These are phyloP conservation scores for Rhodophaea formosa DNA, from an alignment of 2,888 invertebrate species.

Conservation along the genomic window DNA sequence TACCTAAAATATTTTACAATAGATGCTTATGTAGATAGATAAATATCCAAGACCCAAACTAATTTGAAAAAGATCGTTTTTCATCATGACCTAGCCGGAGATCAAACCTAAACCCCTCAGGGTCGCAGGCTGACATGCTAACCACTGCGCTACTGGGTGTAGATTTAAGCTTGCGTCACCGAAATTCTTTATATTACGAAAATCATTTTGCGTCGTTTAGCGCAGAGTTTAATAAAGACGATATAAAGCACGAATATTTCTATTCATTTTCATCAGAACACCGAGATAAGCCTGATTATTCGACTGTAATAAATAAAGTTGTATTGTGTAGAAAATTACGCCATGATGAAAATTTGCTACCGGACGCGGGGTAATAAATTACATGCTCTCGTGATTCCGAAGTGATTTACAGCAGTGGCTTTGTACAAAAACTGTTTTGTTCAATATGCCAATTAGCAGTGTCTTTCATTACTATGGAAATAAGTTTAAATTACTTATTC, in stretches of 20 bases:
- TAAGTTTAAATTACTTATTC: slow-evolving; percentile 23
- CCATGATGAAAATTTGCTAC: slow-evolving; percentile 69
- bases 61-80: too few relatives aligned
- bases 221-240: neutral
- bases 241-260: neutral
- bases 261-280: slow-evolving; percentile 19
- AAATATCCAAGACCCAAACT: too few relatives aligned
- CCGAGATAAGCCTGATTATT: slow-evolving; percentile 31
- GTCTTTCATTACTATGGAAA: slow-evolving; percentile 30
- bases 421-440: slow-evolving; percentile 51
- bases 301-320: slow-evolving; percentile 49
- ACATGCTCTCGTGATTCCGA: slow-evolving; percentile 69
- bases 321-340: slow-evolving; percentile 61
- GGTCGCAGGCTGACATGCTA: too few relatives aligned
- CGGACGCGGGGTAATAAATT: slow-evolving; percentile 72
- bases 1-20: too few relatives aligned
- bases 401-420: slow-evolving; percentile 66
- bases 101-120: too few relatives aligned
- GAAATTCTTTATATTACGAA: too few relatives aligned
- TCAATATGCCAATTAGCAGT: slow-evolving; percentile 59
- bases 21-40: too few relatives aligned
- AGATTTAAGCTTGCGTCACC: too few relatives aligned
- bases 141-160: too few relatives aligned
- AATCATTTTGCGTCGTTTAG: neutral
- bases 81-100: too few relatives aligned